Conservation (phyloP, 2,113 vertebrate genomes). For the Paraplagusia blochii region DNA sequence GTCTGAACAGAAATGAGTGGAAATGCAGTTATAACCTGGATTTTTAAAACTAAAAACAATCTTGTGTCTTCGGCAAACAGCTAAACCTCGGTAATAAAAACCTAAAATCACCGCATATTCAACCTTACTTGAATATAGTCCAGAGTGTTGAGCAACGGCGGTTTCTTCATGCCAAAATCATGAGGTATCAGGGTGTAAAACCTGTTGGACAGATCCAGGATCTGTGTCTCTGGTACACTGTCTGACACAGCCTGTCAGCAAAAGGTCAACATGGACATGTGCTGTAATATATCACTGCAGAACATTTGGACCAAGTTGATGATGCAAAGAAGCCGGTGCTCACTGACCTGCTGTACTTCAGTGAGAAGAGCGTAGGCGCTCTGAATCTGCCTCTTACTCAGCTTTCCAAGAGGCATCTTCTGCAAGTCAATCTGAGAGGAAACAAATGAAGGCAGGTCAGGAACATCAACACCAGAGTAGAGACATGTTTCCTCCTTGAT, state of each 20-base stretch:
- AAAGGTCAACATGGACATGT: not conserved
- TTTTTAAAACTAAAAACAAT: not conserved
- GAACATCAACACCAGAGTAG: too few relatives aligned
- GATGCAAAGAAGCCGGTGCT: not conserved
- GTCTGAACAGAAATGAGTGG: conserved; percentile 71
- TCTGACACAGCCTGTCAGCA: conserved; percentile 83
- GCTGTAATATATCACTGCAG: not conserved
- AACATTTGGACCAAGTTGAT: not conserved
- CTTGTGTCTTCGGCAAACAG: too few relatives aligned
- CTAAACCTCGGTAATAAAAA: too few relatives aligned
- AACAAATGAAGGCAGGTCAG: not conserved
- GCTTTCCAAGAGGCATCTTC: conserved; percentile 97
- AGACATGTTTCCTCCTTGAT: too few relatives aligned
- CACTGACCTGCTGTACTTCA: conserved; percentile 92
- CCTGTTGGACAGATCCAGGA: conserved; percentile 95
- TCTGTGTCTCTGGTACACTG: conserved; percentile 79
- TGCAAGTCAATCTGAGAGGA: conserved; percentile 91
- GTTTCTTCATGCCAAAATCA: conserved; percentile 99
- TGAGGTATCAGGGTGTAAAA: conserved; percentile 98
- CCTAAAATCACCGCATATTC: not conserved
- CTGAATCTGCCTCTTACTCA: conserved; percentile 98
- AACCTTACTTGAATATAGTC: conserved; percentile 89
- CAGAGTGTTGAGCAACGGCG: conserved; percentile 86
- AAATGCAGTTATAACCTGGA: not conserved
- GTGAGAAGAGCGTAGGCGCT: conserved; percentile 93